Conservation (phyloP, 2,113 vertebrate species). For the Hyperopisus bebe region DNA sequence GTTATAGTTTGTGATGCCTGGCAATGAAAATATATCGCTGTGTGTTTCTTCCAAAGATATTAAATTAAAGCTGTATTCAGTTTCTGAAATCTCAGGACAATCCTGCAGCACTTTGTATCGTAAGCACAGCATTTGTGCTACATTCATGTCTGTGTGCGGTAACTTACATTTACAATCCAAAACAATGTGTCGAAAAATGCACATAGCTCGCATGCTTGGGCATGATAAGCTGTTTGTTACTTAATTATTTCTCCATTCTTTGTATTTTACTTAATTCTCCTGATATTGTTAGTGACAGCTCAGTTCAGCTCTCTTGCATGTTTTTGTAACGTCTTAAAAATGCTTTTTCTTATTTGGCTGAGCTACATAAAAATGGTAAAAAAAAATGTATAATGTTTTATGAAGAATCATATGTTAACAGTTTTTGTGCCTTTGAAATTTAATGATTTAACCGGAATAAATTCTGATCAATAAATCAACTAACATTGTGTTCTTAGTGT, state of each 20-base stretch:
- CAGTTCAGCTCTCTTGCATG: neutral
- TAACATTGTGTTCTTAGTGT: neutral
- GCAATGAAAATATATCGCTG: neutral
- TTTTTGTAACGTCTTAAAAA: neutral
- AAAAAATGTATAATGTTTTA: neutral
- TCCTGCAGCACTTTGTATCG: neutral
- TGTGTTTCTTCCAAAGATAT: neutral
- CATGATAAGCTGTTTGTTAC: neutral
- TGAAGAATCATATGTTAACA: neutral
- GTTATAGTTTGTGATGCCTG: neutral
- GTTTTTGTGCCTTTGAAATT: neutral
- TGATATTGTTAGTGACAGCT: neutral
- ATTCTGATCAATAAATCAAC: neutral
- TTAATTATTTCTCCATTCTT: neutral
- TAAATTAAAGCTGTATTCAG: neutral
- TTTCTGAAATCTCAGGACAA: neutral
- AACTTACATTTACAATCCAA: neutral
- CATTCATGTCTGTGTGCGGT: neutral
- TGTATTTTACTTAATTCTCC: neutral
- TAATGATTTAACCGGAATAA: neutral
- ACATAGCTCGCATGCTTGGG: neutral
- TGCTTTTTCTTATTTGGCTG: neutral
- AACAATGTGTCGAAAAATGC: neutral
- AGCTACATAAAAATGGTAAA: neutral
- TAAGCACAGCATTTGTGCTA: neutral